Percentiles rank a stretch among this genome's conserved stretches.
These are phyloP conservation scores for Ophion costatus DNA, from an alignment of 2,888 invertebrate species.

Conservation along the genomic window DNA sequence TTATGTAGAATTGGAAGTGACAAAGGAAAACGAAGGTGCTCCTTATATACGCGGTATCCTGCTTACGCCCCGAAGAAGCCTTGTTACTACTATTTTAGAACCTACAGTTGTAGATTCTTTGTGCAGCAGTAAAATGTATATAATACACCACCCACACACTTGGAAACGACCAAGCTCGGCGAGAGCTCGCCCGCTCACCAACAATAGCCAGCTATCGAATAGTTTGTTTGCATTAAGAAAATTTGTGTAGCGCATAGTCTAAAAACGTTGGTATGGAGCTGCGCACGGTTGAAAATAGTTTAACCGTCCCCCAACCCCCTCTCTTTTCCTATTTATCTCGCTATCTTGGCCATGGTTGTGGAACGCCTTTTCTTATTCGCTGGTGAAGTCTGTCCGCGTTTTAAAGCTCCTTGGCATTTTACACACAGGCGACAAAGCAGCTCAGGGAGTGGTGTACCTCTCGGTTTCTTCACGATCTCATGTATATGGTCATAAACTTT, in stretches of 20 bases:
- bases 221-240: constrained; percentile 77
- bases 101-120: constrained; percentile 37
- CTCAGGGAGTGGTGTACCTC: constrained; percentile 17
- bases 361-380: constrained; percentile 56
- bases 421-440: constrained; percentile 10
- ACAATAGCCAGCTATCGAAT: constrained; percentile 75
- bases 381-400: constrained; percentile 14
- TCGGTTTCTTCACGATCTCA: constrained; percentile 2
- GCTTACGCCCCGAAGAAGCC: background rate
- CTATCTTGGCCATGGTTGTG: constrained; percentile 24
- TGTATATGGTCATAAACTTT: constrained; percentile 19
- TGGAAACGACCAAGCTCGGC: constrained; percentile 65
- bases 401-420: constrained; percentile 33
- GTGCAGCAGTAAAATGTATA: constrained; percentile 47
- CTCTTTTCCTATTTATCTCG: background rate
- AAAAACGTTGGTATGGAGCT: background rate
- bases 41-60: background rate
- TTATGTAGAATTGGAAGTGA: constrained; percentile 19
- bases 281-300: constrained; percentile 35
- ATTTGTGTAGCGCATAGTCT: constrained; percentile 61
- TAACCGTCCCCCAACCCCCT: background rate
- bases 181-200: constrained; percentile 65
- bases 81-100: constrained; percentile 24
- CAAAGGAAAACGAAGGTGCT: background rate
- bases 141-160: constrained; percentile 30